Conservation (phyloP, 2,888 invertebrate genomes). For the Chloromyia formosa region DNA sequence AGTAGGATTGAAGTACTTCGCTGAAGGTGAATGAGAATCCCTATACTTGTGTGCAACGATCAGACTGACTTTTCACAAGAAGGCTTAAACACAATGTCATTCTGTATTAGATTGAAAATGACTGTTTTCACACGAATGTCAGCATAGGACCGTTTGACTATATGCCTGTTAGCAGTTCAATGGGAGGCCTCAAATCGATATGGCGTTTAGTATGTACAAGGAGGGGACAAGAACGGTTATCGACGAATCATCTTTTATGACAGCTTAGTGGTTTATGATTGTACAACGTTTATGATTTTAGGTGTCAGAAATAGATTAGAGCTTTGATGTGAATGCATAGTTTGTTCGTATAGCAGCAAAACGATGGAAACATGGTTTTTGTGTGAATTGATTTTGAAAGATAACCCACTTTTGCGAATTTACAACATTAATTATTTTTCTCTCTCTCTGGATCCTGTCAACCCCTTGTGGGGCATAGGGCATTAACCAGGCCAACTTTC, state of each 20-base stretch:
- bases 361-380: too few species aligned
- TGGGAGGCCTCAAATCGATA: neutral
- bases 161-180: neutral
- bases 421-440: too few species aligned
- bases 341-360: too few species aligned
- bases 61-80: neutral
- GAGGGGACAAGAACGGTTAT: neutral
- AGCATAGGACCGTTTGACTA: neutral
- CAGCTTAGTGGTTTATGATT: constrained; percentile 16
- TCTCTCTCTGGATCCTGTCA: too few species aligned
- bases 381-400: too few species aligned
- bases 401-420: too few species aligned
- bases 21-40: constrained; percentile 16
- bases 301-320: neutral
- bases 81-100: constrained; percentile 22
- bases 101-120: constrained; percentile 30
- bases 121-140: constrained; percentile 14
- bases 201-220: neutral
- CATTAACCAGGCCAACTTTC: too few species aligned
- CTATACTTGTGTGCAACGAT: neutral
- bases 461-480: too few species aligned
- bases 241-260: neutral
- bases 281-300: constrained; percentile 4
- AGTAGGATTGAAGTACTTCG: too few species aligned
- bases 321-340: neutral